Evolutionary conservation across 1,140 invertebrate species (phyloP).

Genomic region (Drosophila melanica): DNA sequence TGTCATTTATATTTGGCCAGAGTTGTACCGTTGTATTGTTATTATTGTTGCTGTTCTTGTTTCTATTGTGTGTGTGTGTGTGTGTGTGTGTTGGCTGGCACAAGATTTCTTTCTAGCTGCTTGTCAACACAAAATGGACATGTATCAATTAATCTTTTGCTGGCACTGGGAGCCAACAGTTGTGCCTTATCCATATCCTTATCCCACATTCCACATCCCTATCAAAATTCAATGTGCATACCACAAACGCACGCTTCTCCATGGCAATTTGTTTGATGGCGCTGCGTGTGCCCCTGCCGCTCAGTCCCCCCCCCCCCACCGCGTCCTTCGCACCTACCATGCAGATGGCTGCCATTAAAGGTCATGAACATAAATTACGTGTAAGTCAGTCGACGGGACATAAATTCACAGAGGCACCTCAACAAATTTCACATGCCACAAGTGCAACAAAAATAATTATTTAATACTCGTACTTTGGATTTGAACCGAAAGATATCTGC

Average conservation of each 20-base stretch:
- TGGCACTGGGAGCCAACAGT: constrained; percentile 40
- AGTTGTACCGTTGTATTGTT: constrained; percentile 66
- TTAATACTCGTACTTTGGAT: constrained; percentile 42
- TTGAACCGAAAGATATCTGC: constrained; percentile 15
- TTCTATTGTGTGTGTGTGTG: constrained; percentile 42
- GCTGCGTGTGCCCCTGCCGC: constrained; percentile 41
- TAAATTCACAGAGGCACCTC: constrained; percentile 50
- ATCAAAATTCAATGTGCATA: constrained; percentile 81
- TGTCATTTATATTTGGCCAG: constrained; percentile 77
- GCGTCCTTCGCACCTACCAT: neutral
- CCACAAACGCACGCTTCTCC: constrained; percentile 46
- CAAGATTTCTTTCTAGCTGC: constrained; percentile 68
- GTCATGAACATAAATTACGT: constrained; percentile 79
- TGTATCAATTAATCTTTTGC: constrained; percentile 78
- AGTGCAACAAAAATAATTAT: constrained; percentile 69
- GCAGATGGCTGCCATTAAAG: constrained; percentile 63
- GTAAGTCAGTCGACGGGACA: constrained; percentile 32
- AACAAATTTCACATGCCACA: constrained; percentile 48
- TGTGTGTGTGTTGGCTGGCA: constrained; percentile 20
- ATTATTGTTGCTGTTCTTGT: constrained; percentile 14
- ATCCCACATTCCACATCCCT: constrained; percentile 53
- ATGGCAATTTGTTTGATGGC: constrained; percentile 78
- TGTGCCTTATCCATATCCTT: constrained; percentile 39
- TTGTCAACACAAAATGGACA: constrained; percentile 82
- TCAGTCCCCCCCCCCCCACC: neutral